phyloP scores from a whole-genome alignment of 2,797 vertebrate genomes.

The Acipenser ruthenus region DNA sequence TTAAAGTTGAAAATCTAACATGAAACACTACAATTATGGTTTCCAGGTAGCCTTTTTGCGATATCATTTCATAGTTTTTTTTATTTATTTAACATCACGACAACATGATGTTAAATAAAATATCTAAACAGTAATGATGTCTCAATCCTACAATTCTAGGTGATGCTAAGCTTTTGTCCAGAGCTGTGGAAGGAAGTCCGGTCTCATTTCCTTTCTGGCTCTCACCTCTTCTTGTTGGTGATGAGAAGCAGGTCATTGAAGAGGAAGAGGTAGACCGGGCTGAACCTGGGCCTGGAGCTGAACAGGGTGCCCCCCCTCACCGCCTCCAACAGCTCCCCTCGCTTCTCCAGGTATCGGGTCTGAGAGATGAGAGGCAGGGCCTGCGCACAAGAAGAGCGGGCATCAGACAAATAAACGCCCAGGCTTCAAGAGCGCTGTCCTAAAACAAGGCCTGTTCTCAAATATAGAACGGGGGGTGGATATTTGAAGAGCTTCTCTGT shows the following conservation, averaged over 20 bases:
- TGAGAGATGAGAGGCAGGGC: conserved; percentile 78
- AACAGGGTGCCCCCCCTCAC: conserved; percentile 68
- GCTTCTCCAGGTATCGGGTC: conserved; percentile 69
- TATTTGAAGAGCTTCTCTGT: no score
- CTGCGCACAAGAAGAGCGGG: conserved; percentile 34
- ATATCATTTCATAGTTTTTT: no score
- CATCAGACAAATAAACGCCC: no score
- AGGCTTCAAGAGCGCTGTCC: no score
- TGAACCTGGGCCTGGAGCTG: conserved; percentile 63
- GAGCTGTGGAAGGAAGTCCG: background rate
- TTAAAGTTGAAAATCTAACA: background rate
- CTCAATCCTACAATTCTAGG: no score
- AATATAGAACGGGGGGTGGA: no score
- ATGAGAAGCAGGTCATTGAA: conserved; percentile 81
- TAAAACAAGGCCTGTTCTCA: no score
- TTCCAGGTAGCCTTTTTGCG: no score
- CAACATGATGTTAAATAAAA: background rate
- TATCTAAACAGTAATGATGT: no score
- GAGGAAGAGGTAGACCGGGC: conserved; percentile 69
- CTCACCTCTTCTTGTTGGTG: conserved; percentile 71
- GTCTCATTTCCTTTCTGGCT: background rate
- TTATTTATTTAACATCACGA: background rate
- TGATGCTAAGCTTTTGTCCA: no score
- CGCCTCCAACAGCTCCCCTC: conserved; percentile 75
- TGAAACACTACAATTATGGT: no score